Percentiles rank a stretch among this genome's conserved stretches.
Conservation (phyloP, 2,797 vertebrate genomes). For the Hypotaenidia okinawae region DNA sequence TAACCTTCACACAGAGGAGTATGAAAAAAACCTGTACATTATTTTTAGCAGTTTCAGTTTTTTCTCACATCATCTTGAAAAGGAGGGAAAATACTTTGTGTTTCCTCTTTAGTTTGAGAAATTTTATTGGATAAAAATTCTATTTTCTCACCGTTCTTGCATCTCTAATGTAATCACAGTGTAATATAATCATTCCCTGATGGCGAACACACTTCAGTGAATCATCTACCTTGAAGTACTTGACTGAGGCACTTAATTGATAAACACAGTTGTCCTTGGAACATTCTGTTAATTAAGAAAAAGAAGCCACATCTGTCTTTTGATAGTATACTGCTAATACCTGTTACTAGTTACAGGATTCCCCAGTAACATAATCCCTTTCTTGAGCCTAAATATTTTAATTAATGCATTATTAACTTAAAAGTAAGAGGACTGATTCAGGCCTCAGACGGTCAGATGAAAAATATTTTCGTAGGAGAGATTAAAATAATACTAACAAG, state of each 20-base stretch:
- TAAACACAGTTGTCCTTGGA: not conserved
- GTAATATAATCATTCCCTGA: not conserved
- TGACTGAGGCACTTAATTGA: not conserved
- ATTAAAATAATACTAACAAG: not conserved
- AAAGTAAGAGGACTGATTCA: not conserved
- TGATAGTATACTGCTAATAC: not conserved
- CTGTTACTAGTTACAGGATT: not conserved
- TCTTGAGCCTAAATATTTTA: not conserved
- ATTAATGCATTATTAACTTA: not conserved
- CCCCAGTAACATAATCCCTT: not conserved
- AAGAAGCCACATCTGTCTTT: not conserved
- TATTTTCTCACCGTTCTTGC: not conserved
- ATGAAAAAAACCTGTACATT: not conserved
- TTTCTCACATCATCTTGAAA: not conserved
- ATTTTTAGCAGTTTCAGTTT: not conserved
- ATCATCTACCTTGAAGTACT: not conserved
- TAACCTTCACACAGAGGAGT: not conserved
- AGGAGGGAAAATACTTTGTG: accelerated
- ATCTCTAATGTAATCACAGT: not conserved
- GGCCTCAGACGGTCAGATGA: not conserved
- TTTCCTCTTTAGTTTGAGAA: not conserved
- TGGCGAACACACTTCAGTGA: not conserved
- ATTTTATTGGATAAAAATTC: not conserved
- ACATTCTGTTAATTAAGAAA: not conserved
- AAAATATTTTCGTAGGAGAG: not conserved